Evolutionary conservation across 2,113 vertebrate genomes (phyloP).

Genomic region (Chaetodon trifascialis): DNA sequence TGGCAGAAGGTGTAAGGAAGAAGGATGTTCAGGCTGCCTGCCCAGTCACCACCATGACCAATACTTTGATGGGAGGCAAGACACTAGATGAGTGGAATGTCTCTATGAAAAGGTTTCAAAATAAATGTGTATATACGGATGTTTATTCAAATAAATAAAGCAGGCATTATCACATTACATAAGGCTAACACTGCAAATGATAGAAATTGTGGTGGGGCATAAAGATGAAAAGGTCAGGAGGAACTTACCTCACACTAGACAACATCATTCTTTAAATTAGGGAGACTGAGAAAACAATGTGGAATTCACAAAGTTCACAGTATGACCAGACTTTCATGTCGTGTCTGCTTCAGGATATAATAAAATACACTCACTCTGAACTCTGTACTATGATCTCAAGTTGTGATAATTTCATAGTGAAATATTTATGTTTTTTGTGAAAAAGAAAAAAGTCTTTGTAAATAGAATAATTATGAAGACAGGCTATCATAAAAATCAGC

Average conservation of each 20-base stretch:
- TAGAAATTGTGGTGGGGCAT: not conserved
- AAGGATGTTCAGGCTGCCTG: not conserved
- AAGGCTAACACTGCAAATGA: not conserved
- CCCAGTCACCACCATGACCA: not conserved
- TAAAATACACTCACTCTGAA: constrained; percentile 68
- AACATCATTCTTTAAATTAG: constrained; percentile 43
- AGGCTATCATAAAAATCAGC: constrained; percentile 30
- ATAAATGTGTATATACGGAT: not conserved
- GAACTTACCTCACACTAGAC: constrained; percentile 44
- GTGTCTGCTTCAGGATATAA: constrained; percentile 48
- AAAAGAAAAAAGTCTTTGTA: constrained; percentile 32
- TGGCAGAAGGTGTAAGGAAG: not conserved
- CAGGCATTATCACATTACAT: not conserved
- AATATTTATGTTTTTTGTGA: constrained; percentile 68
- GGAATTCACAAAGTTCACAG: constrained; percentile 65
- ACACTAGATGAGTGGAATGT: not conserved
- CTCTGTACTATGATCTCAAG: constrained; percentile 52
- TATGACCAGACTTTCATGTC: constrained; percentile 52
- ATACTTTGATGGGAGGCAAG: not conserved
- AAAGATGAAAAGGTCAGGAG: constrained; percentile 21
- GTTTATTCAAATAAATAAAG: too few relatives aligned
- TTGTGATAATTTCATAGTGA: constrained; percentile 56
- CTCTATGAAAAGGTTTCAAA: not conserved
- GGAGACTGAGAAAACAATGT: constrained; percentile 46
- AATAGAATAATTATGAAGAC: constrained; percentile 47